phyloP scores from a whole-genome alignment of 2,888 invertebrate species.

The Drosophila kokeensis region DNA sequence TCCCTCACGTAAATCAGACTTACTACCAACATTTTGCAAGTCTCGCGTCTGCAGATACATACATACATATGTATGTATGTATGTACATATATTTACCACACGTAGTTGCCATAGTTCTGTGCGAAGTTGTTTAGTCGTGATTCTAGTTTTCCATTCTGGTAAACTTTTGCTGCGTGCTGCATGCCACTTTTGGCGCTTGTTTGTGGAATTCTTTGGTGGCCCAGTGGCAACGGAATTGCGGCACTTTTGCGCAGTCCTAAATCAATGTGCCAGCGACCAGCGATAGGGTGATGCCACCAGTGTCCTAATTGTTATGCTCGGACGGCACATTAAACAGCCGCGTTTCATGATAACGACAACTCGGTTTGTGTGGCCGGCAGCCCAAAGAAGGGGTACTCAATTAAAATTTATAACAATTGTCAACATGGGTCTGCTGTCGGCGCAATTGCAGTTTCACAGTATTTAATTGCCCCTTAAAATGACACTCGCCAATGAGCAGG shows the following conservation, averaged over 20 bases:
- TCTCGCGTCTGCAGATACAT: constrained; percentile 26
- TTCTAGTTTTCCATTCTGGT: constrained; percentile 28
- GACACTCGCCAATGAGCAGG: constrained; percentile 20
- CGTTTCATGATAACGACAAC: constrained; percentile 35
- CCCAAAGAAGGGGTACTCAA: constrained; percentile 39
- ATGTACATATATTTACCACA: constrained; percentile 13
- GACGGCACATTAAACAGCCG: constrained; percentile 49
- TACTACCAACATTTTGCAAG: constrained; percentile 15
- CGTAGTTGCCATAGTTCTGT: constrained; percentile 31
- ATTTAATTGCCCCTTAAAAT: constrained; percentile 69
- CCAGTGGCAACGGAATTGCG: constrained; percentile 34
- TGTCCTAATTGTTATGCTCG: constrained; percentile 55
- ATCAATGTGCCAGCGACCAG: constrained; percentile 44
- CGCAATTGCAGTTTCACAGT: constrained; percentile 57
- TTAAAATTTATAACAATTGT: constrained; percentile 75
- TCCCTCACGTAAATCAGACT: constrained; percentile 16
- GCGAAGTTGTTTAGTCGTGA: constrained; percentile 32
- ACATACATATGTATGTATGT: background rate
- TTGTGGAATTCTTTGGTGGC: constrained; percentile 26
- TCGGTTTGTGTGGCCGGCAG: background rate
- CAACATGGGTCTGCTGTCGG: constrained; percentile 15
- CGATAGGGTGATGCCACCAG: constrained; percentile 28
- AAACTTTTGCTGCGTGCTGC: constrained; percentile 34
- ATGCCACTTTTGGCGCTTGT: constrained; percentile 36
- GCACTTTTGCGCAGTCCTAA: constrained; percentile 40